phyloP scores from a whole-genome alignment of 2,888 invertebrate genomes.

The Oligia fasciuncula region DNA sequence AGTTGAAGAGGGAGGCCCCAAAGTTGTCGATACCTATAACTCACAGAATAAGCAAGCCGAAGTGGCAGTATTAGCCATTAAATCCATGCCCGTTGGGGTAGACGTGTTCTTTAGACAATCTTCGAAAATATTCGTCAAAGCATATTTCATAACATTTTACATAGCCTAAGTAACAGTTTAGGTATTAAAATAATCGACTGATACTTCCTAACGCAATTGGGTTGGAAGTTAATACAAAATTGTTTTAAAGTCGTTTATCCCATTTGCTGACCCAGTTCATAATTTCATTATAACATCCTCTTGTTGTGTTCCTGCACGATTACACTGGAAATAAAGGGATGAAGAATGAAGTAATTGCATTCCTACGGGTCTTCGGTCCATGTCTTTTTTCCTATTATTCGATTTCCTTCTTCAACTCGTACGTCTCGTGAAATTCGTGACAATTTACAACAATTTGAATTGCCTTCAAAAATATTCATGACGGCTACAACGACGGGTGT shows the following conservation, averaged over 20 bases:
- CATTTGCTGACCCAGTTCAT: not conserved
- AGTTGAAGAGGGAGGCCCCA: not conserved
- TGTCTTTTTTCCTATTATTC: not conserved
- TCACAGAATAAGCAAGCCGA: not conserved
- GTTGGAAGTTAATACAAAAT: not conserved
- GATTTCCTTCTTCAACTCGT: constrained; percentile 6
- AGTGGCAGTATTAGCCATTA: not conserved
- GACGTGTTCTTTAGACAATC: not conserved
- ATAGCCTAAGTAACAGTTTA: not conserved
- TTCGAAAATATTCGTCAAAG: not conserved
- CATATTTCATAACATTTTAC: not conserved
- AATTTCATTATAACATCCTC: constrained; percentile 10
- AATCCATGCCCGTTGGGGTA: not conserved
- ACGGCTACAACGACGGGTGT: constrained; percentile 23
- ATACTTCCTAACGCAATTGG: not conserved
- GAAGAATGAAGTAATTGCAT: constrained; percentile 33
- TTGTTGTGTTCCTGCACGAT: constrained; percentile 1
- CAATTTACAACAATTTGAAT: constrained; percentile 7
- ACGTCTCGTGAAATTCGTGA: not conserved
- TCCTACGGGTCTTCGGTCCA: not conserved
- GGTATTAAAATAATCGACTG: not conserved
- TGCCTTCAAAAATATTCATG: constrained; percentile 38
- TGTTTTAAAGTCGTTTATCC: not conserved
- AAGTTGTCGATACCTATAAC: not conserved
- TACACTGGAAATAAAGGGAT: not conserved